Evolutionary conservation across 1,140 invertebrate genomes (phyloP), one percentile per base, ranked within the genome.

Genomic region (Leptonema lineaticorne): DNA sequence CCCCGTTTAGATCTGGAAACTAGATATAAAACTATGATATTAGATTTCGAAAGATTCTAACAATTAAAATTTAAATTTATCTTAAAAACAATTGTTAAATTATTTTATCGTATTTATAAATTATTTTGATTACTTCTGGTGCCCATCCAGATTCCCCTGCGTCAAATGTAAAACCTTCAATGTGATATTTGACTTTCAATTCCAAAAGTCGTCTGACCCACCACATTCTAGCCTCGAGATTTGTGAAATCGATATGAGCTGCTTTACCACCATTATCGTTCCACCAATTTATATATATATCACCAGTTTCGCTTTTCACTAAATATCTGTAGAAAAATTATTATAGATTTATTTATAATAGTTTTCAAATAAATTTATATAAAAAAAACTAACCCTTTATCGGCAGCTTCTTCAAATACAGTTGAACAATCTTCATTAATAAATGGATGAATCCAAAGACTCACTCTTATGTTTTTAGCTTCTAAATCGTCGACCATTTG

Each of bases 121-220:
- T 7, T 27, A 26, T 28, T n/a, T 16, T 20, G 18, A 18, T 48
- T 72, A 84, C 75, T 76, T 85, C 78, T 73, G 86, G 88, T 20
- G 86, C 73, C 81, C 83, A 89, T 58, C 84, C 85, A 62, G 79
- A 81, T 79, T 96, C 93, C n/a, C 95, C 95, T 8, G 93, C 95
- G 78, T 97, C 96, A 75, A 97, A 96, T 77, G 97, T 97, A 69
- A 95, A 94, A 67, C 91, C 90, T 75, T 93, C 90, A 29, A 98
- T 89, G 0, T 87, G 89, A 66, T 85, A 85, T 0, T 82, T 78
- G 0, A 81, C 76, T 69, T 87, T 76, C 1, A 97, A 70, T 8
- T 77, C 77, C 48, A 81, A 79, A 0, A 96, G 75, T 62, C 89
- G 78, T 1, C 74, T 74, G 0, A 82, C 79, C 84, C 88, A 97